Evolutionary conservation across 2,888 invertebrate species (phyloP).

Genomic region (Corbicula japonica): DNA sequence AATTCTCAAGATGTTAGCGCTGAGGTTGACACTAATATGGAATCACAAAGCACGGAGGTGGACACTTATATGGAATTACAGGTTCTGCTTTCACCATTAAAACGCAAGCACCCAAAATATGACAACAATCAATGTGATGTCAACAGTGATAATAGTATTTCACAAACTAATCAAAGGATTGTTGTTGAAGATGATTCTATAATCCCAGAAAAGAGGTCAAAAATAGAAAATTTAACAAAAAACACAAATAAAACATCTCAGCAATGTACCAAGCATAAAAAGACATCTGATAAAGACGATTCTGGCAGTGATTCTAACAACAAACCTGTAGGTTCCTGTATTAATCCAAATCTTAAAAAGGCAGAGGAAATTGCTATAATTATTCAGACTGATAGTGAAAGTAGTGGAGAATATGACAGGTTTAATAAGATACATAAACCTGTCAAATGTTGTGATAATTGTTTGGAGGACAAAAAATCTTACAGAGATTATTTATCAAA

Average conservation of each 20-base stretch:
- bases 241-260: not conserved
- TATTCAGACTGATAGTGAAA: conserved; percentile 32
- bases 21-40: too few relatives aligned
- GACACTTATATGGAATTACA: too few relatives aligned
- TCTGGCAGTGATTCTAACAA: not conserved
- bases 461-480: not conserved
- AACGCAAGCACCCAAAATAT: too few relatives aligned
- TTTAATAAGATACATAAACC: not conserved
- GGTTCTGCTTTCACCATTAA: too few relatives aligned
- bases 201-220: too few relatives aligned
- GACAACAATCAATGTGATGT: too few relatives aligned
- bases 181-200: too few relatives aligned
- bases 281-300: not conserved
- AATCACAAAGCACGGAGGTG: too few relatives aligned
- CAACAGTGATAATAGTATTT: too few relatives aligned
- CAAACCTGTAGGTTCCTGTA: not conserved
- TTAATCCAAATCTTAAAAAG: conserved; percentile 4
- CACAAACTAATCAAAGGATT: too few relatives aligned
- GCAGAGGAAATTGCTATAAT: not conserved
- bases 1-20: too few relatives aligned
- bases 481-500: not conserved
- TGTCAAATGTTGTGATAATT: conserved; percentile 11
- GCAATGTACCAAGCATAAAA: not conserved
- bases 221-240: not conserved
- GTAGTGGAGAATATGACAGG: conserved; percentile 17